phyloP scores from a whole-genome alignment of 2,888 invertebrate genomes.

The Chrysina gloriosa region DNA sequence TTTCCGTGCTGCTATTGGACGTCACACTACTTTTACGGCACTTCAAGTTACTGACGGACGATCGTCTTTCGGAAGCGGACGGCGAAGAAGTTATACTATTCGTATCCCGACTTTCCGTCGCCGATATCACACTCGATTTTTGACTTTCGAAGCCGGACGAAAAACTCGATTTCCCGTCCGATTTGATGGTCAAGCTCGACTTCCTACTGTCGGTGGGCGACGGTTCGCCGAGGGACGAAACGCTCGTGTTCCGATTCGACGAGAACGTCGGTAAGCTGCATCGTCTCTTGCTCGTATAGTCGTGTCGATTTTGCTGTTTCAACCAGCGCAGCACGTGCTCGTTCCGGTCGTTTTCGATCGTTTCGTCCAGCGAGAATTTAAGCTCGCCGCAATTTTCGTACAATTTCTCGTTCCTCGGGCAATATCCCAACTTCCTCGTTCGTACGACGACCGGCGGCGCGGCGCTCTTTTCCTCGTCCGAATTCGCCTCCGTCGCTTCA shows the following conservation, averaged over 20 bases:
- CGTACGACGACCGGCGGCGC: conserved; percentile 38
- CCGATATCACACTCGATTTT: conserved; percentile 57
- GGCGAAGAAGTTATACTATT: conserved; percentile 49
- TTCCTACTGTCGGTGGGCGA: conserved; percentile 60
- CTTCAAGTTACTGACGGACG: conserved; percentile 50
- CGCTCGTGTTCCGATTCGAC: conserved; percentile 52
- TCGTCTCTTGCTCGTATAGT: conserved; percentile 42
- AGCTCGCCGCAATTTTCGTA: conserved; percentile 61
- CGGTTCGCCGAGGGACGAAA: conserved; percentile 52
- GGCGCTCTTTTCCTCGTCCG: conserved; percentile 30
- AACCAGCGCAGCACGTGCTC: conserved; percentile 64
- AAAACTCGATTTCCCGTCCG: conserved; percentile 47
- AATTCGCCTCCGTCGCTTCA: conserved; percentile 52
- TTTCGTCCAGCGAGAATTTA: conserved; percentile 55
- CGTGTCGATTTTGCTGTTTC: conserved; percentile 59
- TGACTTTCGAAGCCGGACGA: conserved; percentile 60
- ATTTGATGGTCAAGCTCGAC: conserved; percentile 54
- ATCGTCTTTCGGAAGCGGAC: conserved; percentile 58
- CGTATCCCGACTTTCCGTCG: conserved; percentile 23
- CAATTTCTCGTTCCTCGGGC: conserved; percentile 60
- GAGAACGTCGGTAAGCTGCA: conserved; percentile 49
- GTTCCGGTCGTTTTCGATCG: conserved; percentile 60
- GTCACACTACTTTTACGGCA: conserved; percentile 63
- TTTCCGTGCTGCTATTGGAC: conserved; percentile 63
- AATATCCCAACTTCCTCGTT: conserved; percentile 58